A percentile compares a stretch with the other conserved stretches of the same genome.
These are phyloP conservation scores for Bembecia ichneumoniformis DNA, from an alignment of 2,888 invertebrate species.

Conservation along the genomic window DNA sequence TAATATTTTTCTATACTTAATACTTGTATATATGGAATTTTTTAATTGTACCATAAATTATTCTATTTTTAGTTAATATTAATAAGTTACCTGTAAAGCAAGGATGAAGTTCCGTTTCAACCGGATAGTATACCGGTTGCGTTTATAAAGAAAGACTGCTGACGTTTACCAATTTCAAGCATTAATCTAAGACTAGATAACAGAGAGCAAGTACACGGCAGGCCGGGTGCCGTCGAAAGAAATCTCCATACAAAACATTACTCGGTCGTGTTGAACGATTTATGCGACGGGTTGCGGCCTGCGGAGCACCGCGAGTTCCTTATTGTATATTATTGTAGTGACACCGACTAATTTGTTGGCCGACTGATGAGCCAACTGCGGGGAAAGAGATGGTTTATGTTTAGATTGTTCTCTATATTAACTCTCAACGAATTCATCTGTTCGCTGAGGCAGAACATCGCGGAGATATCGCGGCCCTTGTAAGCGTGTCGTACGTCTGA, in stretches of 20 bases:
- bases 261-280: conserved; percentile 64
- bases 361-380: conserved; percentile 64
- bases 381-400: conserved; percentile 59
- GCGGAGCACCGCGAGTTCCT: conserved; percentile 48
- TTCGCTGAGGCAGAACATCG: not conserved
- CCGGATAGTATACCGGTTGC: not conserved
- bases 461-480: not conserved
- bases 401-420: conserved; percentile 10
- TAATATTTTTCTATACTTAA: too few species aligned
- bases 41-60: too few species aligned
- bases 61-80: conserved; percentile 2
- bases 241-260: conserved; percentile 73
- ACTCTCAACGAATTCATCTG: not conserved
- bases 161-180: conserved; percentile 54
- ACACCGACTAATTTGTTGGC: conserved; percentile 70
- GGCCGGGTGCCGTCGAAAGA: conserved; percentile 61
- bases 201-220: conserved; percentile 48
- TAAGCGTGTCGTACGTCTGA: not conserved
- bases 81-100: conserved; percentile 1
- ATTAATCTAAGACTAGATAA: conserved; percentile 67
- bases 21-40: too few species aligned
- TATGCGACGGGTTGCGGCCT: conserved; percentile 57
- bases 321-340: conserved; percentile 71
- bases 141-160: conserved; percentile 3
- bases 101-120: not conserved